phyloP scores from a whole-genome alignment of 2,113 vertebrate species.

The Rhinoderma darwinii region DNA sequence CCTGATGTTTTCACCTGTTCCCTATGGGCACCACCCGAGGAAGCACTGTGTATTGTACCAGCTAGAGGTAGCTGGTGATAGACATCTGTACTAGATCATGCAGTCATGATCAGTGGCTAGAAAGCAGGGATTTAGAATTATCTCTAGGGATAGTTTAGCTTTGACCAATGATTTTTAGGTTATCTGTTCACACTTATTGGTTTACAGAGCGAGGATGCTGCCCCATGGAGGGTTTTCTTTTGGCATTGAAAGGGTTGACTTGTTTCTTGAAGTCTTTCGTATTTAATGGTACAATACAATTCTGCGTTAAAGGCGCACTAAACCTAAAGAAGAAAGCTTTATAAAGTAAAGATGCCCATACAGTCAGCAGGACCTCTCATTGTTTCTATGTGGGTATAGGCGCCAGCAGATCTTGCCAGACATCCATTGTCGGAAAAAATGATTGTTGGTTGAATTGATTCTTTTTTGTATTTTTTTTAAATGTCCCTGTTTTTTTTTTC shows the following conservation, averaged over 20 bases:
- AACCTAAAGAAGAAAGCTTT: neutral
- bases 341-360: neutral
- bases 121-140: conserved; percentile 12
- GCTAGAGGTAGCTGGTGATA: conserved; percentile 2
- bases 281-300: neutral
- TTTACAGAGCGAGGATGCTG: conserved; percentile 6
- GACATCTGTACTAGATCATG: conserved; percentile 18
- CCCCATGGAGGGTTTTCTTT: neutral
- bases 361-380: neutral
- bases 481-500: no score
- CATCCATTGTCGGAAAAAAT: neutral
- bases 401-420: neutral
- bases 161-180: conserved; percentile 3
- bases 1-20: conserved; percentile 10
- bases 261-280: neutral
- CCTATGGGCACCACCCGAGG: neutral
- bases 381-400: neutral
- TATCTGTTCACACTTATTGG: conserved; percentile 8
- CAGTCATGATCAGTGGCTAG: neutral
- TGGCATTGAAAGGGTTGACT: neutral
- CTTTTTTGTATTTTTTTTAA: neutral
- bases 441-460: neutral
- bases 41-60: conserved; percentile 3
- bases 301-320: neutral
- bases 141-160: neutral